These are phyloP conservation scores for Anas platyrhynchos DNA, from an alignment of 2,113 vertebrate species.

Conservation along the genomic window DNA sequence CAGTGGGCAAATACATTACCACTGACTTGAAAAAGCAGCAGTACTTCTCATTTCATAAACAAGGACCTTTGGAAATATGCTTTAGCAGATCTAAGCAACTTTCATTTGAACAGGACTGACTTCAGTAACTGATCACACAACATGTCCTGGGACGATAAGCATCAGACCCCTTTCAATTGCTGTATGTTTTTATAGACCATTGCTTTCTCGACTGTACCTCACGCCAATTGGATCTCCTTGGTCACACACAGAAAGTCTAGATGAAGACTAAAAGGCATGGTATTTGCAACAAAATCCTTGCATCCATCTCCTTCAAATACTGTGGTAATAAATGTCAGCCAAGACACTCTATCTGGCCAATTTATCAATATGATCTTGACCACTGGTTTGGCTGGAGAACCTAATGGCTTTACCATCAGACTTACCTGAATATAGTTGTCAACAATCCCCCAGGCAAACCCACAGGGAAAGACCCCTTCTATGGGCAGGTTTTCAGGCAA, in stretches of 20 bases:
- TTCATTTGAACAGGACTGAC: not conserved
- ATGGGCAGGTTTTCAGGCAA: slow-evolving; percentile 87
- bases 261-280: not conserved
- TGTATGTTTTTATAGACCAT: not conserved
- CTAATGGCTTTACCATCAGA: slow-evolving; percentile 1
- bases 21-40: not conserved
- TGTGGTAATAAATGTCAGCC: not conserved
- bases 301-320: not conserved
- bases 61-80: not conserved
- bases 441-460: slow-evolving; percentile 93
- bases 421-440: slow-evolving; percentile 92
- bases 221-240: not conserved
- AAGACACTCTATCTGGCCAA: not conserved
- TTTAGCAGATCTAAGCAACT: not conserved
- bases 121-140: not conserved
- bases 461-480: slow-evolving; percentile 88
- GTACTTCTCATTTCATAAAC: not conserved
- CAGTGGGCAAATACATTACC: not conserved
- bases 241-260: not conserved
- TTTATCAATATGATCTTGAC: slow-evolving; percentile 5
- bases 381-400: slow-evolving; percentile 8
- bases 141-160: not conserved
- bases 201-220: not conserved
- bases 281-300: not conserved
- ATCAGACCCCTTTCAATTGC: not conserved